These are phyloP conservation scores for Petrophora chlorosata DNA, from an alignment of 2,888 invertebrate genomes.

Conservation along the genomic window DNA sequence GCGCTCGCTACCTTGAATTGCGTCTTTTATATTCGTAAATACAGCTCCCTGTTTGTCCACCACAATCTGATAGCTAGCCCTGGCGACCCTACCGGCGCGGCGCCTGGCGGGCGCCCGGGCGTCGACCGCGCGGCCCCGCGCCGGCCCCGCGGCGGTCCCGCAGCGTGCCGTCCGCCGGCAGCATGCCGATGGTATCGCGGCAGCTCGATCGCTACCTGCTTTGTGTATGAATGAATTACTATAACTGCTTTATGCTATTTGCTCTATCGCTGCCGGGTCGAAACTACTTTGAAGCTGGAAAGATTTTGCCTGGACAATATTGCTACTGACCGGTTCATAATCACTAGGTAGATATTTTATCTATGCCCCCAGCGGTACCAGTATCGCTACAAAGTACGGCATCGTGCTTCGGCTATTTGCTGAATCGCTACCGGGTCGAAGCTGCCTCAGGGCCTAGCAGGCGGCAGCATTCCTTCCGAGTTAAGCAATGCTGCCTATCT, in stretches of 20 bases:
- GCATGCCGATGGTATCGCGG: constrained; percentile 33
- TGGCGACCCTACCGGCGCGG: constrained; percentile 40
- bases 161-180: constrained; percentile 21
- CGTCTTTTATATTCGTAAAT: constrained; percentile 4
- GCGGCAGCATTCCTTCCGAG: neutral
- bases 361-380: too few species aligned
- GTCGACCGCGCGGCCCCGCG: constrained; percentile 47
- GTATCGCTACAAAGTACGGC: neutral
- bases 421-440: neutral
- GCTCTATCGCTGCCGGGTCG: constrained; percentile 18
- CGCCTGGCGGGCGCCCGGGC: constrained; percentile 53
- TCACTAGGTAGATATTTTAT: too few species aligned
- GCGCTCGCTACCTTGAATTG: constrained; percentile 1
- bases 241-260: constrained; percentile 20
- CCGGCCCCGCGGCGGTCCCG: constrained; percentile 31
- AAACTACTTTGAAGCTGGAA: neutral
- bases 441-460: neutral
- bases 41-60: constrained; percentile 14
- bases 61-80: constrained; percentile 28
- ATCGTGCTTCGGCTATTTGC: neutral
- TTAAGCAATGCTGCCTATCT: too few species aligned
- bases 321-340: too few species aligned
- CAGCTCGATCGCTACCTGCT: constrained; percentile 33
- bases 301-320: too few species aligned
- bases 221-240: constrained; percentile 38